phyloP scores from a whole-genome alignment of 2,888 invertebrate species.

The Cryptophagus acutangulus region DNA sequence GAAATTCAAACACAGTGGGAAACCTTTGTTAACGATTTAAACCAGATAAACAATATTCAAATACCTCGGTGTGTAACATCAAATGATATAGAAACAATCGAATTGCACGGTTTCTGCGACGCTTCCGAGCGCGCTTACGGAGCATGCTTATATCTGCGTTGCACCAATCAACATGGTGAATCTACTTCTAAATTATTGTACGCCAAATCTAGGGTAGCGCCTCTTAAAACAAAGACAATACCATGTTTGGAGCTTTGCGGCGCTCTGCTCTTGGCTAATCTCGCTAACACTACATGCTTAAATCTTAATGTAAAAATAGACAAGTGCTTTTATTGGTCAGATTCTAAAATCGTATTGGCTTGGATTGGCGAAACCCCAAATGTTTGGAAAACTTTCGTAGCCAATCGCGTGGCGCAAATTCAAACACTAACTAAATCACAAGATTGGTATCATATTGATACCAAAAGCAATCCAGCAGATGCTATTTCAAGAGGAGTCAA shows the following conservation, averaged over 20 bases:
- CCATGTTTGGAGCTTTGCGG: constrained; percentile 31
- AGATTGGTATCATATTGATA: constrained; percentile 19
- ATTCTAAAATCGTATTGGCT: constrained; percentile 24
- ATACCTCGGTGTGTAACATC: constrained; percentile 10
- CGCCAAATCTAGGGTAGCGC: constrained; percentile 32
- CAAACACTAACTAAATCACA: constrained; percentile 12
- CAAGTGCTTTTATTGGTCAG: constrained; percentile 22
- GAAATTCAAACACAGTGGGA: background rate
- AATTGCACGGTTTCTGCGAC: constrained; percentile 25
- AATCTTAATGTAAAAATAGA: background rate
- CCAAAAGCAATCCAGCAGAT: constrained; percentile 15
- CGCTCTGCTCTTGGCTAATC: constrained; percentile 22
- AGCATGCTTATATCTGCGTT: constrained; percentile 17
- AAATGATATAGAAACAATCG: background rate
- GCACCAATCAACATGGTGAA: constrained; percentile 7
- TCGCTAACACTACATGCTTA: background rate
- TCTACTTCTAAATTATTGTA: constrained; percentile 20
- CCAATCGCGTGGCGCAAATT: constrained; percentile 25
- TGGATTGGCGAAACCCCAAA: constrained; percentile 12
- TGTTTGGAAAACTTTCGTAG: constrained; percentile 26
- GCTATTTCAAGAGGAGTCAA: constrained; percentile 19
- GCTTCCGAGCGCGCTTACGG: constrained; percentile 21
- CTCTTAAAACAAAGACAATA: constrained; percentile 24
- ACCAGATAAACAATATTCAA: background rate
- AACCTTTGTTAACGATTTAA: background rate